Conservation (phyloP, 1,140 invertebrate species). For the Temnothorax curvispinosus region DNA sequence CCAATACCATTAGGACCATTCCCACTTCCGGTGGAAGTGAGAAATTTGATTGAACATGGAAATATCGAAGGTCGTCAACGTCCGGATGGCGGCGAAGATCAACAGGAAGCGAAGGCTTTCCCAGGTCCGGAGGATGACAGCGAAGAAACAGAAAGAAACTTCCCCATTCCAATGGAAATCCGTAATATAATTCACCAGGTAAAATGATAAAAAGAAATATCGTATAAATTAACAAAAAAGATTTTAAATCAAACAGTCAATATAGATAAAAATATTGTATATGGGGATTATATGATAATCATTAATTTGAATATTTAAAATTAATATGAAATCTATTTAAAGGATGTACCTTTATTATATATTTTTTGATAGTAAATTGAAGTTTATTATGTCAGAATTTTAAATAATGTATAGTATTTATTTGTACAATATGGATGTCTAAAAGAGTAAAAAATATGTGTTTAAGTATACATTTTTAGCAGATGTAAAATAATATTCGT, state of each 20-base stretch:
- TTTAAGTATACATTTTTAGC: background rate
- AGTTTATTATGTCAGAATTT: background rate
- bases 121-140: constrained; percentile 77
- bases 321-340: background rate
- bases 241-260: background rate
- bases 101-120: constrained; percentile 80
- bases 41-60: constrained; percentile 81
- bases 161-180: constrained; percentile 80
- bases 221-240: background rate
- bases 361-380: background rate
- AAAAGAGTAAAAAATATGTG: background rate
- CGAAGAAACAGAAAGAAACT: constrained; percentile 79
- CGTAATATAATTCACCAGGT: constrained; percentile 82
- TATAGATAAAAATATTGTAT: background rate
- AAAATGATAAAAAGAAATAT: background rate
- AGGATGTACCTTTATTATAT: background rate
- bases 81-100: constrained; percentile 74
- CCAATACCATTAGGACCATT: constrained; percentile 80
- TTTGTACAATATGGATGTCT: background rate
- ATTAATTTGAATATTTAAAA: background rate
- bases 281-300: background rate
- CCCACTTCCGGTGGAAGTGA: constrained; percentile 81
- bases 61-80: constrained; percentile 81
- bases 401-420: background rate
- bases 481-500: background rate